phyloP scores from a whole-genome alignment of 2,113 vertebrate genomes.

The Callorhinus ursinus region DNA sequence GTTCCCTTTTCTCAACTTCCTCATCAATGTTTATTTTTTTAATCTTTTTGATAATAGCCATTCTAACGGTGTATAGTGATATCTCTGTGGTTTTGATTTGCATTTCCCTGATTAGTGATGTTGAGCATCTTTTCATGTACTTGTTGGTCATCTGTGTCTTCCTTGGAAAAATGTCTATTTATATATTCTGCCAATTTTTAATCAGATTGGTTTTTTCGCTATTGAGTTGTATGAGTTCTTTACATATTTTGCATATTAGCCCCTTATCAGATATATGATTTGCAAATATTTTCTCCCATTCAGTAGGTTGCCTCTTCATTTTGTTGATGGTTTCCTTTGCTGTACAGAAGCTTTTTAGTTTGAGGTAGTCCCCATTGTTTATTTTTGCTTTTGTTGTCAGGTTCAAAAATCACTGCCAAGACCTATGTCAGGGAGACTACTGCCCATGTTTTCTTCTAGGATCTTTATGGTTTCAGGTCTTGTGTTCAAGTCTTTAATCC shows the following conservation, averaged over 20 bases:
- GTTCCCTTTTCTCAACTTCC: background rate
- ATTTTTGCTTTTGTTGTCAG: background rate
- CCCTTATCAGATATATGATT: background rate
- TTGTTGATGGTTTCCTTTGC: background rate
- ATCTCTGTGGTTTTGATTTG: background rate
- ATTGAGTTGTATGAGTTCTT: background rate
- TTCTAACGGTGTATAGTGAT: background rate
- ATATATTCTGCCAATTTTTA: background rate
- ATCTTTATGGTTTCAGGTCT: background rate
- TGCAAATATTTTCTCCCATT: background rate
- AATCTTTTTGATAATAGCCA: background rate
- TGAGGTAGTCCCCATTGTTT: background rate
- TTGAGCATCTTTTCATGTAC: background rate
- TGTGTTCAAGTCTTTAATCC: background rate
- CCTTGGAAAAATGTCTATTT: background rate
- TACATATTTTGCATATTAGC: background rate
- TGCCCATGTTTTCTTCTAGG: background rate
- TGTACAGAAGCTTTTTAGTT: background rate
- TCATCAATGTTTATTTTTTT: background rate
- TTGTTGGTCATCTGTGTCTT: background rate
- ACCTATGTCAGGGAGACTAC: background rate
- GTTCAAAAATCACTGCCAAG: background rate
- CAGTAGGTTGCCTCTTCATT: background rate
- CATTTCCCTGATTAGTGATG: background rate
- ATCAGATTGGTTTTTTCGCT: background rate